Percentiles rank a stretch among this genome's conserved stretches.
phyloP scores from a whole-genome alignment of 2,113 vertebrate genomes.

The Atrichornis clamosus region DNA sequence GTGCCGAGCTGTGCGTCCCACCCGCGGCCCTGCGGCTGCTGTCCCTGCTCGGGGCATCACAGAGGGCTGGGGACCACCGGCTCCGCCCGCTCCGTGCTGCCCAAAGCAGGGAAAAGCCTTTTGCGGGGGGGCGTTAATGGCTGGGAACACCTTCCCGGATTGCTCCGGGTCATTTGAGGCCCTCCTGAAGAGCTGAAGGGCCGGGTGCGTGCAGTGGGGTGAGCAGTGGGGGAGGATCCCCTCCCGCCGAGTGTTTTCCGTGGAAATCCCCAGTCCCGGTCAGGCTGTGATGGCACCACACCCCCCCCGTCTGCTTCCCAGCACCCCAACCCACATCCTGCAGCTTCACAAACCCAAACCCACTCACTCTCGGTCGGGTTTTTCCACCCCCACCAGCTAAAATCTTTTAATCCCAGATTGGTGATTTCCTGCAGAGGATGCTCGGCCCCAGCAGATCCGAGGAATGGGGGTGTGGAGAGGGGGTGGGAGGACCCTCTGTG shows the following conservation, averaged over 20 bases:
- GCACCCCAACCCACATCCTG: background rate
- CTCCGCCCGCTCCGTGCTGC: accelerated
- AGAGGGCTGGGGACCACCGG: background rate
- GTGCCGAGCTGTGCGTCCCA: accelerated
- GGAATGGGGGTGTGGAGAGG: background rate
- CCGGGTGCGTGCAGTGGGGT: background rate
- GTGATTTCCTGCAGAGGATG: background rate
- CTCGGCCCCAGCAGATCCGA: background rate
- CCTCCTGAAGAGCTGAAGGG: background rate
- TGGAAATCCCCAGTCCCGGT: background rate
- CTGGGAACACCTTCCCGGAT: background rate
- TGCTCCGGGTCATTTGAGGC: background rate
- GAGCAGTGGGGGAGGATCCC: background rate
- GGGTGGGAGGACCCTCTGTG: background rate
- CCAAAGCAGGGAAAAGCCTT: background rate
- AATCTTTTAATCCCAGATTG: background rate
- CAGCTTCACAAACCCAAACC: background rate
- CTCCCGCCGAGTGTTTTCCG: background rate
- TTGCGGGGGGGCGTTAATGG: accelerated
- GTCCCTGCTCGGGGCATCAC: background rate
- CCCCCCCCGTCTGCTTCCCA: background rate
- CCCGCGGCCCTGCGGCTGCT: background rate
- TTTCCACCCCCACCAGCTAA: background rate
- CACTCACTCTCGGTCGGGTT: background rate
- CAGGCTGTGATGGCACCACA: background rate